Evolutionary conservation across 1,140 invertebrate species (phyloP).

Genomic region (Glossosoma conforme): DNA sequence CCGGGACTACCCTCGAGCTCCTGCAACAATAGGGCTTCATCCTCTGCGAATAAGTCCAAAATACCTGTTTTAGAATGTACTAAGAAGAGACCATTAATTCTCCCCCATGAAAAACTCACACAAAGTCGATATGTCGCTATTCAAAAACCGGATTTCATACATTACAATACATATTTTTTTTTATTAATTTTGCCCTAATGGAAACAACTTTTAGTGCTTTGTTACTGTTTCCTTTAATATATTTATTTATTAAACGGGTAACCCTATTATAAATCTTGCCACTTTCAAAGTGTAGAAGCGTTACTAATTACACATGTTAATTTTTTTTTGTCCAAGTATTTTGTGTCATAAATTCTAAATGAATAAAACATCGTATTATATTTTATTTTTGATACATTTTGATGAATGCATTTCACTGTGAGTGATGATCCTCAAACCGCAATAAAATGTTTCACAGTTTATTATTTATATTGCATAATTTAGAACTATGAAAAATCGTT

Average conservation of each 20-base stretch:
- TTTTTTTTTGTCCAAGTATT: too few relatives aligned
- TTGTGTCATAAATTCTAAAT: too few relatives aligned
- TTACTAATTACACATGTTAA: slow-evolving; percentile 18
- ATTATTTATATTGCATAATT: too few relatives aligned
- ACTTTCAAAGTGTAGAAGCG: slow-evolving; percentile 20
- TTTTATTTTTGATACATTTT: too few relatives aligned
- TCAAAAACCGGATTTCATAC: slow-evolving; percentile 23
- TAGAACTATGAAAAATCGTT: too few relatives aligned
- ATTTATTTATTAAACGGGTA: slow-evolving; percentile 25
- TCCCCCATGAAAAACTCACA: slow-evolving; percentile 8
- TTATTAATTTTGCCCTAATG: slow-evolving; percentile 28
- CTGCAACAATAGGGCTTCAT: slow-evolving; percentile 15
- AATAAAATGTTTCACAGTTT: too few relatives aligned
- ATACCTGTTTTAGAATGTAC: slow-evolving; percentile 26
- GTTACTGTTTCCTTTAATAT: slow-evolving; percentile 24
- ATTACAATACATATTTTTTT: slow-evolving; percentile 21
- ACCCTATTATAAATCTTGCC: slow-evolving; percentile 13
- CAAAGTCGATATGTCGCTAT: slow-evolving; percentile 4
- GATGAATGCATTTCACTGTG: too few relatives aligned
- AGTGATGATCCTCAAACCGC: too few relatives aligned
- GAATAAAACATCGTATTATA: too few relatives aligned
- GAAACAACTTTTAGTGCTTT: slow-evolving; percentile 21
- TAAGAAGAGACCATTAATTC: slow-evolving; percentile 29
- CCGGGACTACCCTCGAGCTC: slow-evolving; percentile 6
- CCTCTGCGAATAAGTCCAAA: slow-evolving; percentile 22